These are phyloP conservation scores for Spea hammondii DNA, from an alignment of 2,797 vertebrate species.

Conservation along the genomic window DNA sequence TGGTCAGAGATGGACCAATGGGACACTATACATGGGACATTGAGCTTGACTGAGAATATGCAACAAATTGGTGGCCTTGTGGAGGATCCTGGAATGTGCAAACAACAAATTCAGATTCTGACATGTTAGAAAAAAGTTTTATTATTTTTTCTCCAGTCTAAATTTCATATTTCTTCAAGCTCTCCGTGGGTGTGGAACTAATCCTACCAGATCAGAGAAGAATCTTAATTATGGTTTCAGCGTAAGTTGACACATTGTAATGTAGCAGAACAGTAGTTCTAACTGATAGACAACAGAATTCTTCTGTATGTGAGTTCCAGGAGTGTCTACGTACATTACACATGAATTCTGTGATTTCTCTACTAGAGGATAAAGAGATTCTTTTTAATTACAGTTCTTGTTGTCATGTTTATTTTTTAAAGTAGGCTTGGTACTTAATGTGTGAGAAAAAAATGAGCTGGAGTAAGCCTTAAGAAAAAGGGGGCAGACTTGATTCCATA, in stretches of 20 bases:
- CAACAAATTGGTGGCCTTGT: background rate
- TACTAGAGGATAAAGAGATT: background rate
- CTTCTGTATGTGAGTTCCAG: background rate
- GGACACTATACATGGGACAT: too few relatives aligned
- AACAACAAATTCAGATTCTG: constrained; percentile 5
- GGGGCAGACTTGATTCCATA: too few relatives aligned
- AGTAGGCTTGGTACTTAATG: too few relatives aligned
- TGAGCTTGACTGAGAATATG: too few relatives aligned
- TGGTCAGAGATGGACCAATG: too few relatives aligned
- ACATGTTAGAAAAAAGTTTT: constrained; percentile 5
- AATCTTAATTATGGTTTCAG: constrained; percentile 29
- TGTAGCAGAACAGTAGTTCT: constrained; percentile 16
- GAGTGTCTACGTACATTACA: background rate
- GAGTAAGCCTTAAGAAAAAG: too few relatives aligned
- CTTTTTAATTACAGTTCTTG: constrained; percentile 16
- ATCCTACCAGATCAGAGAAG: constrained; percentile 25
- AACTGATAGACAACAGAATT: background rate
- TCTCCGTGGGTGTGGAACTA: constrained; percentile 22
- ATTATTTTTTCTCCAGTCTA: background rate
- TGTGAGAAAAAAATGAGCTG: too few relatives aligned
- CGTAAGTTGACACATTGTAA: background rate
- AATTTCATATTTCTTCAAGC: background rate
- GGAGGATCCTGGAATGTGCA: background rate
- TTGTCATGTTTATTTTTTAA: background rate
- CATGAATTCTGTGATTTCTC: background rate